phyloP scores from a whole-genome alignment of 2,888 invertebrate species.

The Ectobius pallidus region DNA sequence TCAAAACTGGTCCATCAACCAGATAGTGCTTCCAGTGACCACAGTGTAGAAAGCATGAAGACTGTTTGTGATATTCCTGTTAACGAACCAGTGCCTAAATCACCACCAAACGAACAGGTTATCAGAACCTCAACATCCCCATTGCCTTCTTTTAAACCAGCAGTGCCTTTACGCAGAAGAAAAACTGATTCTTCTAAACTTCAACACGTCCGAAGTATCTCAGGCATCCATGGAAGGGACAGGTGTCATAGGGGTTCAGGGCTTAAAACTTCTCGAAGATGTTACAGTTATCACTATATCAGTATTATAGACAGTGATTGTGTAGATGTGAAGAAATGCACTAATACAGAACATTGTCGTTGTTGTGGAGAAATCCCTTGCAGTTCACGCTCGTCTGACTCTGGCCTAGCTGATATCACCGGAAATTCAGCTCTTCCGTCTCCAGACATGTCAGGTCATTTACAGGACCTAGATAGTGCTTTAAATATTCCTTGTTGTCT shows the following conservation, averaged over 20 bases:
- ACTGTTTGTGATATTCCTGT: conserved; percentile 42
- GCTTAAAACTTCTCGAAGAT: not conserved
- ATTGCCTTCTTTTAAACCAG: not conserved
- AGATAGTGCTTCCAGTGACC: conserved; percentile 50
- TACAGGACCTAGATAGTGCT: conserved; percentile 62
- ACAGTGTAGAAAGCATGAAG: conserved; percentile 47
- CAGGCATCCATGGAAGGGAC: not conserved
- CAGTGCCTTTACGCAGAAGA: not conserved
- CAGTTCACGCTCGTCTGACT: conserved; percentile 65
- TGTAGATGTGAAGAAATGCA: conserved; percentile 1
- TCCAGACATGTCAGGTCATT: conserved; percentile 57
- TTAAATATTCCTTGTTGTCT: conserved; percentile 6
- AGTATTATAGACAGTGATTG: conserved; percentile 7
- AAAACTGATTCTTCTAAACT: no score
- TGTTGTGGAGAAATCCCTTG: conserved; percentile 37
- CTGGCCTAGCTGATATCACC: conserved; percentile 78
- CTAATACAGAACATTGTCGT: conserved; percentile 28
- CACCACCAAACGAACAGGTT: no score
- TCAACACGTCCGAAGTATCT: no score
- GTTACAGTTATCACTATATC: conserved; percentile 29
- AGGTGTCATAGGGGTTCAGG: not conserved
- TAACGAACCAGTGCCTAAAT: not conserved
- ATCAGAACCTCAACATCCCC: not conserved
- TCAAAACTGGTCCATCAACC: conserved; percentile 44
- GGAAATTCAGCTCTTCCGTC: conserved; percentile 64